These are phyloP conservation scores for Punctoribates punctum DNA, from an alignment of 2,888 invertebrate genomes.

Conservation along the genomic window DNA sequence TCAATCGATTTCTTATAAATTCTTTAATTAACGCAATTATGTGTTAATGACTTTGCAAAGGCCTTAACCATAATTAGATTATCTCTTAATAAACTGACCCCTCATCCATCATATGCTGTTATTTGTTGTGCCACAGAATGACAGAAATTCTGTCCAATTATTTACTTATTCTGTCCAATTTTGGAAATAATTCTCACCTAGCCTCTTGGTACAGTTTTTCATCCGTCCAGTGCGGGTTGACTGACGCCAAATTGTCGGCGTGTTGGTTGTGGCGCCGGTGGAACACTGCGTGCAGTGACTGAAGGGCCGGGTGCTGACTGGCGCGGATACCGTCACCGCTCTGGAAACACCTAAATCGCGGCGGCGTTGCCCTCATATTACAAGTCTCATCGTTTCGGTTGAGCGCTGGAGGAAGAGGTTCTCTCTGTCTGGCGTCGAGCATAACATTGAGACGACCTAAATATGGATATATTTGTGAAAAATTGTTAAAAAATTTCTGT, in stretches of 20 bases:
- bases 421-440: conserved; percentile 27
- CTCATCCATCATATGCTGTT: background rate
- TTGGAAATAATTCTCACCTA: conserved; percentile 44
- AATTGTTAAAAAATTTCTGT: no score
- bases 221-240: conserved; percentile 76
- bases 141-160: no score
- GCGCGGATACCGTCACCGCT: conserved; percentile 43
- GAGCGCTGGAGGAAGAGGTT: conserved; percentile 34
- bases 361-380: conserved; percentile 42
- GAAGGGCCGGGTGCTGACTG: conserved; percentile 42
- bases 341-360: conserved; percentile 42
- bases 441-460: conserved; percentile 4
- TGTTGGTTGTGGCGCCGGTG: conserved; percentile 70
- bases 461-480: background rate
- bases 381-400: conserved; percentile 20
- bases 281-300: conserved; percentile 35
- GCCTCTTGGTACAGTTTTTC: conserved; percentile 73
- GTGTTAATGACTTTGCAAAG: background rate
- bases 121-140: no score
- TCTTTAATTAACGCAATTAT: no score
- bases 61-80: background rate
- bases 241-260: conserved; percentile 60
- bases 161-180: no score
- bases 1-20: conserved; percentile 1
- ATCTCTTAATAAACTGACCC: background rate